Percentiles rank a stretch among this genome's conserved stretches.
Conservation (phyloP, 2,888 invertebrate genomes). For the Orthosia cruda region DNA sequence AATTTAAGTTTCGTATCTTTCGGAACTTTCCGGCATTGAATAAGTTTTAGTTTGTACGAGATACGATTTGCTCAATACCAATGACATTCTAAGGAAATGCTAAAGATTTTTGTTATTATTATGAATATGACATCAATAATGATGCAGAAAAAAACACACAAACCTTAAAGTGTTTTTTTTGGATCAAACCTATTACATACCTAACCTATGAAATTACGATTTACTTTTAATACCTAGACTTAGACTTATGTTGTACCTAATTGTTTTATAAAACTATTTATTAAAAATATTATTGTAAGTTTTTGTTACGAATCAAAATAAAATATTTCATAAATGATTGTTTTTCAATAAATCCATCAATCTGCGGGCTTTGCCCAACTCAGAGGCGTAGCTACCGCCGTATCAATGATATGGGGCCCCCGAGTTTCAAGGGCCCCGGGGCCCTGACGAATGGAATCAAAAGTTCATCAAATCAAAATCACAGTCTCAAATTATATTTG, state of each 20-base stretch:
- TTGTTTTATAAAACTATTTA: constrained; percentile 32
- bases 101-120: constrained; percentile 10
- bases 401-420: no score
- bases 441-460: no score
- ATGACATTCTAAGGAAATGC: constrained; percentile 1
- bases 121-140: background rate
- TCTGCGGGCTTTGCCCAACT: no score
- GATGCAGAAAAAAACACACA: background rate
- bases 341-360: background rate
- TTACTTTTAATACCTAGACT: background rate
- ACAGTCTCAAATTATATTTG: no score
- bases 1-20: constrained; percentile 31
- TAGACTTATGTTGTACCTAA: constrained; percentile 18
- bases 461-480: no score
- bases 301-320: constrained; percentile 26
- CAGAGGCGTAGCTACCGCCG: no score
- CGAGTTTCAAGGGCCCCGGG: no score
- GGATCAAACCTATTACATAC: no score
- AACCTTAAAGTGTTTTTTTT: no score
- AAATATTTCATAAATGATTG: background rate
- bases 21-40: constrained; percentile 2
- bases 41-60: constrained; percentile 31
- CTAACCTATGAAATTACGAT: background rate
- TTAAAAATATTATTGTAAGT: constrained; percentile 17
- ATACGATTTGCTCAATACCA: constrained; percentile 26